These are phyloP conservation scores for Aphelenchoides fujianensis DNA, from an alignment of 1,140 invertebrate species.

Conservation along the genomic window DNA sequence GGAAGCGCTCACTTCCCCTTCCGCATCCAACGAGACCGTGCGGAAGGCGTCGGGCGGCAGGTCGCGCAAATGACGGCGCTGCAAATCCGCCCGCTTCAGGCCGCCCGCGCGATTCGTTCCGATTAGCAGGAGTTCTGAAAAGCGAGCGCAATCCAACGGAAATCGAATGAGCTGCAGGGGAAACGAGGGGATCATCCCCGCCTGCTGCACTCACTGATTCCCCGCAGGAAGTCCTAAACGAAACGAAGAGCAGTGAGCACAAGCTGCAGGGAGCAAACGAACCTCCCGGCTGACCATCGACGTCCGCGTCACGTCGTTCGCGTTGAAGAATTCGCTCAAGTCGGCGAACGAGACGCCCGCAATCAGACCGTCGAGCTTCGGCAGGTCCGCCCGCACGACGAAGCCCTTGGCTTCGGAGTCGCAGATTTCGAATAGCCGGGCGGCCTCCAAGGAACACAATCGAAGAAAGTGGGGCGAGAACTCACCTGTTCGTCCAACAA, in stretches of 20 bases:
- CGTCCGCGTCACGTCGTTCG: conserved; percentile 28
- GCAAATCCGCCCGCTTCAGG: neutral
- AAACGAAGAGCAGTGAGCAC: too few species aligned
- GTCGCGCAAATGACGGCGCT: conserved; percentile 9
- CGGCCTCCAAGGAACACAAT: conserved; percentile 34
- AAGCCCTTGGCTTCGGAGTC: conserved; percentile 46
- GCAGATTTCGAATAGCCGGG: conserved; percentile 44
- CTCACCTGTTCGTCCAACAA: conserved; percentile 25
- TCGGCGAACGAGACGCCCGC: conserved; percentile 27
- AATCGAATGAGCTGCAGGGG: neutral
- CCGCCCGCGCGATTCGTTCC: neutral
- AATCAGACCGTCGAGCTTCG: conserved; percentile 36
- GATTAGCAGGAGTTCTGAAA: conserved; percentile 17
- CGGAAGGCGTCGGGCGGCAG: conserved; percentile 16
- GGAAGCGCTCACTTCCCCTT: neutral
- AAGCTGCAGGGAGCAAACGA: too few species aligned
- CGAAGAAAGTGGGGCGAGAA: neutral
- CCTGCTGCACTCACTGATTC: conserved; percentile 40
- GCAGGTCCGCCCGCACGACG: conserved; percentile 45
- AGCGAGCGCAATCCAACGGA: neutral
- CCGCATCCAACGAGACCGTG: conserved; percentile 22
- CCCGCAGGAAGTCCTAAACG: conserved; percentile 44
- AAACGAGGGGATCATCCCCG: too few species aligned
- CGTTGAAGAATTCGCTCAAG: conserved; percentile 41
- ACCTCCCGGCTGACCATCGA: conserved; percentile 32